phyloP scores from a whole-genome alignment of 2,888 invertebrate species.

The Cybosia mesomella region DNA sequence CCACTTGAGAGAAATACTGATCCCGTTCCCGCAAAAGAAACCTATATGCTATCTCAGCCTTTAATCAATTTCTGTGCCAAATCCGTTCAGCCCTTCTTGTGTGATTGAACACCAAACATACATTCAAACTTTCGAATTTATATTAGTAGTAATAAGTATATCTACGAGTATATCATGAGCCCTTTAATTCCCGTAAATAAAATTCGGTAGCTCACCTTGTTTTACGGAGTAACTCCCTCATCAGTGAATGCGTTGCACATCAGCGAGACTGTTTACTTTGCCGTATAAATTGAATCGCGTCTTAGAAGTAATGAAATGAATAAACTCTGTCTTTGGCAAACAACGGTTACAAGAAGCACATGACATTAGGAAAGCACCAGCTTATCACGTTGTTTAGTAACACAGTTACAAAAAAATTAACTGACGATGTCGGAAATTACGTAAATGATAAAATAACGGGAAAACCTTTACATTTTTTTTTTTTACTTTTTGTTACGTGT shows the following conservation, averaged over 20 bases:
- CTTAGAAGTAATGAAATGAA: background rate
- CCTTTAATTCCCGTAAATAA: background rate
- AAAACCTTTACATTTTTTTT: background rate
- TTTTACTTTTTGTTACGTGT: background rate
- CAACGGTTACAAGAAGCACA: background rate
- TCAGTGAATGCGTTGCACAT: background rate
- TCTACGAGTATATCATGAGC: background rate
- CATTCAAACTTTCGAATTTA: background rate
- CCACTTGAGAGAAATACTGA: background rate
- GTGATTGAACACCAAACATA: background rate
- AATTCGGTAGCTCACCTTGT: background rate
- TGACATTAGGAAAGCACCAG: background rate
- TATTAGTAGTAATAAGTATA: background rate
- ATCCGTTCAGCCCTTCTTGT: background rate
- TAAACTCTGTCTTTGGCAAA: background rate
- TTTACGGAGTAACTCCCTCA: background rate
- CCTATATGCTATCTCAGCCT: no score
- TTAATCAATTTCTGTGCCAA: background rate
- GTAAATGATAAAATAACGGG: constrained; percentile 15
- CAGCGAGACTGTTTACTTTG: background rate
- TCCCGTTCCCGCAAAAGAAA: background rate
- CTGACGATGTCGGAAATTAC: constrained; percentile 6
- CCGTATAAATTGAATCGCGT: background rate
- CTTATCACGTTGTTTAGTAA: background rate
- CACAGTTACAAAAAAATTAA: background rate